Conservation (phyloP, 2,113 vertebrate species). For the Galeopterus variegatus region DNA sequence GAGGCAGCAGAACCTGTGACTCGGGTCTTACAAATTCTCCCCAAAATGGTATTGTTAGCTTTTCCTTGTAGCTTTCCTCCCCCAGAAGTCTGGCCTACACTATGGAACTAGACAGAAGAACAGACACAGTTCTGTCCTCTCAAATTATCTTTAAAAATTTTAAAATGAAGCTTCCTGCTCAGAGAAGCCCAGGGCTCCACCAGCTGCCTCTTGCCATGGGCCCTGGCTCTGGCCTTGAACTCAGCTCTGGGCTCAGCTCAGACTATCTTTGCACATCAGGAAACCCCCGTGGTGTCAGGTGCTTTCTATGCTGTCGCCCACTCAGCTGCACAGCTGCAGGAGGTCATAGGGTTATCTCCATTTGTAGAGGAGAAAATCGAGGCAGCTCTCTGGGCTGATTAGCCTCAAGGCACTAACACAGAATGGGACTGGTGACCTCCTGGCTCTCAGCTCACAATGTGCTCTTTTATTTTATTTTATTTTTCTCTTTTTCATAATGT, state of each 20-base stretch:
- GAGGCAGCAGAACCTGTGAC: background rate
- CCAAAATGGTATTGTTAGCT: background rate
- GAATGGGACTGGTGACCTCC: background rate
- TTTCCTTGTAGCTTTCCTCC: background rate
- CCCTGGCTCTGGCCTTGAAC: background rate
- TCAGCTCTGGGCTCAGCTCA: too few relatives aligned
- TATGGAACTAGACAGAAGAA: background rate
- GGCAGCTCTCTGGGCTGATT: background rate
- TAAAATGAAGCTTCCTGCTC: background rate
- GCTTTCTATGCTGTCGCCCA: rapidly evolving
- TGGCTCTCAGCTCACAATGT: background rate
- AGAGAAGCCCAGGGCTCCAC: background rate
- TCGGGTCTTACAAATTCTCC: rapidly evolving
- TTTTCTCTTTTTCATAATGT: too few relatives aligned
- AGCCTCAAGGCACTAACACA: rapidly evolving
- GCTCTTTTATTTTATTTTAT: background rate
- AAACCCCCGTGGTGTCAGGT: background rate
- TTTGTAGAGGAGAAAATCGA: background rate
- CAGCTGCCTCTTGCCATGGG: too few relatives aligned
- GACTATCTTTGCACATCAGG: rapidly evolving
- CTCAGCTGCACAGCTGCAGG: background rate
- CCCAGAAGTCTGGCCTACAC: background rate
- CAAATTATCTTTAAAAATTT: background rate
- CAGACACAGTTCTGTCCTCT: background rate
- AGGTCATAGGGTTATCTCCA: background rate